Evolutionary conservation across 2,888 invertebrate species (phyloP).

Genomic region (Ligdia adustata): DNA sequence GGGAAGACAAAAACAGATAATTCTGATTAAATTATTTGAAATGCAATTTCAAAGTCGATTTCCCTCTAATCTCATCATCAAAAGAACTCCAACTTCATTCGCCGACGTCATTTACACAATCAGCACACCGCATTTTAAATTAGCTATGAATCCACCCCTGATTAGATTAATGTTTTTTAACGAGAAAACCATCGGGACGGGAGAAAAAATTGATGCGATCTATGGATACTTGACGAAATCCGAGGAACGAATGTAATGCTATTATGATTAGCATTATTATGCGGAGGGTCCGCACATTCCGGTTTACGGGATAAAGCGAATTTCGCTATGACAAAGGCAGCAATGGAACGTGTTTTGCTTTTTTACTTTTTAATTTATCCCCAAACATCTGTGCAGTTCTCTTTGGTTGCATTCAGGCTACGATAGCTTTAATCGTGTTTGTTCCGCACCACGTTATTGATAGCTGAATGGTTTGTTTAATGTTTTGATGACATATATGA

Average conservation of each 20-base stretch:
- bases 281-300: slow-evolving; percentile 75
- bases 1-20: slow-evolving; percentile 17
- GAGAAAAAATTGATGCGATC: slow-evolving; percentile 65
- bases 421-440: slow-evolving; percentile 74
- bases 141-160: slow-evolving; percentile 52
- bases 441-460: slow-evolving; percentile 76
- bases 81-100: slow-evolving; percentile 16
- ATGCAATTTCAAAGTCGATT: slow-evolving; percentile 25
- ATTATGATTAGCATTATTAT: slow-evolving; percentile 83
- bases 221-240: slow-evolving; percentile 76
- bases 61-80: slow-evolving; percentile 20
- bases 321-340: slow-evolving; percentile 66
- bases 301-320: slow-evolving; percentile 79
- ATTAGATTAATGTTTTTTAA: slow-evolving; percentile 67
- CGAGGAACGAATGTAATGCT: slow-evolving; percentile 80
- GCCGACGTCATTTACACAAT: slow-evolving; percentile 41
- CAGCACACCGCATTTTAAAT: slow-evolving; percentile 52
- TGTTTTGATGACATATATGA: slow-evolving; percentile 65
- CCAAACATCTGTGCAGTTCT: slow-evolving; percentile 74
- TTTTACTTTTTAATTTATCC: slow-evolving; percentile 64
- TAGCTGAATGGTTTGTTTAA: slow-evolving; percentile 77
- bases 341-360: slow-evolving; percentile 56
- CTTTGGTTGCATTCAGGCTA: slow-evolving; percentile 38
- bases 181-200: slow-evolving; percentile 62
- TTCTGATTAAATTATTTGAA: slow-evolving; percentile 20